These are phyloP conservation scores for Drosophila simulans DNA, from an alignment of 1,140 invertebrate genomes.

Conservation along the genomic window DNA sequence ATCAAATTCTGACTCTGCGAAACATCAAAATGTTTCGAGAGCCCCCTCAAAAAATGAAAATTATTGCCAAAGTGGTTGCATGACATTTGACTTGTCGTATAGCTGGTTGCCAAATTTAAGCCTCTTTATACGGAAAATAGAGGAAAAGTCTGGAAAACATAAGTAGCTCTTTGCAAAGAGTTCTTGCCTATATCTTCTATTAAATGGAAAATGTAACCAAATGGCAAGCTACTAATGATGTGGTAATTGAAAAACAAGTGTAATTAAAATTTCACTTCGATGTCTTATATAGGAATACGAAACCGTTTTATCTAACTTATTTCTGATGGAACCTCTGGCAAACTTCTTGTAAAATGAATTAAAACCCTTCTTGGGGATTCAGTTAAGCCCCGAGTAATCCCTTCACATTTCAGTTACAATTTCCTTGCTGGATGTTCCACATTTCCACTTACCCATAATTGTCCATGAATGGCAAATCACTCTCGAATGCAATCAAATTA, in stretches of 20 bases:
- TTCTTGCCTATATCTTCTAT: too few relatives aligned
- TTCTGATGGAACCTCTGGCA: too few relatives aligned
- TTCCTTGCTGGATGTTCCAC: not conserved
- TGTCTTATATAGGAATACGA: too few relatives aligned
- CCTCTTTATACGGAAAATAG: conserved; percentile 17
- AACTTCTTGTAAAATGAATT: too few relatives aligned
- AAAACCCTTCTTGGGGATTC: too few relatives aligned
- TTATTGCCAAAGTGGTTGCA: conserved; percentile 21
- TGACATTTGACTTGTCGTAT: conserved; percentile 21
- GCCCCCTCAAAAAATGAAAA: conserved; percentile 6
- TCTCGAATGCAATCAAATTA: conserved; percentile 32
- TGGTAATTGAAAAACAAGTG: too few relatives aligned
- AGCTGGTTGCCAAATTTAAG: conserved; percentile 24
- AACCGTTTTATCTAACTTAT: too few relatives aligned
- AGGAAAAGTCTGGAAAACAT: conserved; percentile 1
- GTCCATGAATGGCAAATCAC: conserved; percentile 25
- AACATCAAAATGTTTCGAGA: conserved; percentile 21
- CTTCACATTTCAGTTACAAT: not conserved
- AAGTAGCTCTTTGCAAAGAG: not conserved
- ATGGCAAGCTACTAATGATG: too few relatives aligned
- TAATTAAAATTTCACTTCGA: too few relatives aligned
- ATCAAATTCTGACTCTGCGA: conserved; percentile 38
- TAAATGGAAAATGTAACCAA: too few relatives aligned
- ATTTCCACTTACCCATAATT: not conserved
- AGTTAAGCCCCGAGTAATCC: not conserved